Base-by-base conservation (phyloP, 2,888 invertebrate genomes). In the Crematogaster levior region DNA sequence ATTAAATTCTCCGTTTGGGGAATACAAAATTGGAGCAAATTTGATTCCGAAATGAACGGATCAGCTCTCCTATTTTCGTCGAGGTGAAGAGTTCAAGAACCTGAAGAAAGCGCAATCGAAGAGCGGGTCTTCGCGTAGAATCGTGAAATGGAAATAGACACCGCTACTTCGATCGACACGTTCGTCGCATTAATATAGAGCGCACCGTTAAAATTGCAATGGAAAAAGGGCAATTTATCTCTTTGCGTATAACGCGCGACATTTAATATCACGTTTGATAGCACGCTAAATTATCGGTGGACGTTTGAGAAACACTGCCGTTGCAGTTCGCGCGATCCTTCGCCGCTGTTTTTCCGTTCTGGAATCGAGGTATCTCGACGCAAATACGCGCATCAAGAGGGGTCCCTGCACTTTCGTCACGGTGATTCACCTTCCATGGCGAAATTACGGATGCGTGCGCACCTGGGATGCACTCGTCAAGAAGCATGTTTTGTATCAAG, bases 21-120 rank as follows among this genome's bases (percentile, higher is more conserved):
- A 77, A 86, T 56, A 43, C 72, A 56, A 79, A 86, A 88, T 81
- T 66, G 70, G 84, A 88, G 53, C 86, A 70, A 56, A 86, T 84
- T 83, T 81, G 83, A 86, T 88, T 81, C 66, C 74, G 48, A 84
- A 88, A 65, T 72, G 85, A 80, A 74, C 85, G 74, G 79, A 84
- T 80, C 68, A 68, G 83, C 77, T 88, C 77, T 61, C 61, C 85
- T 88, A 91, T 91, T 89, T 88, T 84, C 80, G 80, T 81, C 84
- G 84, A 73, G 90, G 86, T 87, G 88, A 90, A 89, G 81, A 88
- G 91, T 91, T 91, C 90, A 89, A 89, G 84, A 87, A 90, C 89
- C 91, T 87, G 81, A 58, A 18, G 24, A n/a, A 30, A 24, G 24
- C 37, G 56, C 56, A 58, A 66, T 56, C 60, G 77, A 56, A 66